Evolutionary conservation across 2,888 invertebrate genomes (phyloP).

Genomic region (Mycalesis mineus): DNA sequence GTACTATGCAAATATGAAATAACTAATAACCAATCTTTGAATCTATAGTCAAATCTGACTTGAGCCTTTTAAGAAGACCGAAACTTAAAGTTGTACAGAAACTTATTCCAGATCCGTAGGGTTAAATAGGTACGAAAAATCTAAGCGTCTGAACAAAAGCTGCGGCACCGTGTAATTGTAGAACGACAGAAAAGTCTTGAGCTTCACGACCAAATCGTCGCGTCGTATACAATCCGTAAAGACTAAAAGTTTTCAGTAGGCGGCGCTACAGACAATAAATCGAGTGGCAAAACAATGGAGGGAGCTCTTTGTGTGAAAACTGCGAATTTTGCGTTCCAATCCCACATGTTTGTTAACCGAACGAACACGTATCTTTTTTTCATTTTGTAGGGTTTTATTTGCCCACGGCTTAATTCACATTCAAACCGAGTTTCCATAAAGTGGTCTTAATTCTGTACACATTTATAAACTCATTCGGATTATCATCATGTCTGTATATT

Average conservation of each 20-base stretch:
- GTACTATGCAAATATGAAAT: no score
- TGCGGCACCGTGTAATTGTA: no score
- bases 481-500: neutral
- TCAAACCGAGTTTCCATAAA: constrained; percentile 10
- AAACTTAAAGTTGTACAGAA: no score
- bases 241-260: constrained; percentile 23
- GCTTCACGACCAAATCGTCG: no score
- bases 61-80: no score
- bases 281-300: constrained; percentile 49
- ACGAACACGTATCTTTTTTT: constrained; percentile 21
- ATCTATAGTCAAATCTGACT: no score
- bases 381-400: constrained; percentile 26
- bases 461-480: neutral
- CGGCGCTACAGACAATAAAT: constrained; percentile 47
- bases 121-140: no score
- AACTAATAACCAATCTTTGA: no score
- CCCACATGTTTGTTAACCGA: constrained; percentile 40
- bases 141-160: no score
- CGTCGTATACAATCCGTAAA: constrained; percentile 12
- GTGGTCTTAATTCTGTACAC: constrained; percentile 4
- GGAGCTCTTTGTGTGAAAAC: constrained; percentile 53
- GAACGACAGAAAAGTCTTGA: no score
- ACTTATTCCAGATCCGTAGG: no score
- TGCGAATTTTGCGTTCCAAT: constrained; percentile 53
- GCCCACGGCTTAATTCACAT: constrained; percentile 18